These are phyloP conservation scores for Saguinus imperator DNA, from an alignment of 2,113 vertebrate genomes.

Conservation along the genomic window DNA sequence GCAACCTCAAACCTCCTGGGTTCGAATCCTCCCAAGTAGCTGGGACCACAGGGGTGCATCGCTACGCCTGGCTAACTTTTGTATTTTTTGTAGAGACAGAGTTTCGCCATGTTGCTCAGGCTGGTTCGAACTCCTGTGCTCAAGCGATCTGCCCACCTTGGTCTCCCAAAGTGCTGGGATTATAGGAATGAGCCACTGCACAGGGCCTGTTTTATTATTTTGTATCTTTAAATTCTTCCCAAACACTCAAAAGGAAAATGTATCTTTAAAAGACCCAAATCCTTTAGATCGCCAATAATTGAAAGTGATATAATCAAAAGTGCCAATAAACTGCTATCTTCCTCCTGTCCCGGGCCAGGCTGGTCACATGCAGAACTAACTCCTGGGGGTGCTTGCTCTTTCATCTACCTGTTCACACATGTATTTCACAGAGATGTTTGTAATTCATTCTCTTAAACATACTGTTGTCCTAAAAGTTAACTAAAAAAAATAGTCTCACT, in stretches of 20 bases:
- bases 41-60: too few relatives aligned
- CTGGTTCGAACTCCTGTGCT: too few relatives aligned
- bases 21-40: too few relatives aligned
- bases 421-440: background rate
- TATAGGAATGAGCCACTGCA: too few relatives aligned
- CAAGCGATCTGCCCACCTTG: too few relatives aligned
- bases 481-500: background rate
- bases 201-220: background rate
- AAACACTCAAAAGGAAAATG: background rate
- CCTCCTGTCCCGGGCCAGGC: background rate
- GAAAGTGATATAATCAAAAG: background rate
- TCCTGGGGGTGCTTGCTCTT: background rate
- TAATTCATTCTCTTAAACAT: background rate
- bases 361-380: background rate
- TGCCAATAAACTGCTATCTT: background rate
- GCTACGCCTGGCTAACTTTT: too few relatives aligned
- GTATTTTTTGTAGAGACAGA: too few relatives aligned
- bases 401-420: background rate
- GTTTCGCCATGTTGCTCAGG: too few relatives aligned
- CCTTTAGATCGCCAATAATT: background rate
- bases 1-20: too few relatives aligned
- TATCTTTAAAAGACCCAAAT: background rate
- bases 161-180: too few relatives aligned
- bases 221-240: background rate
- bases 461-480: background rate